Percentiles rank a stretch among this genome's conserved stretches.
Evolutionary conservation across 2,113 vertebrate species (phyloP).

Genomic region (Equus quagga): DNA sequence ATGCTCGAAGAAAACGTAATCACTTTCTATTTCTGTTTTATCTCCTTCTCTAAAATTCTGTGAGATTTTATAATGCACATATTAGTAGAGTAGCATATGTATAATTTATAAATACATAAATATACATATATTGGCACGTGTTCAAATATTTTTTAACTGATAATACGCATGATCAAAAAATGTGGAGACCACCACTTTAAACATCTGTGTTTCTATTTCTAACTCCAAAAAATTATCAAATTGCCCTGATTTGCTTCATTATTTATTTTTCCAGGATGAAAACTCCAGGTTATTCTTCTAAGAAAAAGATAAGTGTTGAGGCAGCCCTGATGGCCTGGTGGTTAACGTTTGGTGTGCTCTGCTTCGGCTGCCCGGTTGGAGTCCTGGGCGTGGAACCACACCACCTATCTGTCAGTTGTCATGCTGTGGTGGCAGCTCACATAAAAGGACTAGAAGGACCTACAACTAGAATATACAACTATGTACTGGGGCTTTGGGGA

Average conservation of each 20-base stretch:
- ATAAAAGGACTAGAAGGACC: too few species aligned
- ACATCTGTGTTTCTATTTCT: background rate
- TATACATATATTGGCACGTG: background rate
- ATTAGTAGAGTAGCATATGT: background rate
- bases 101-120: constrained; percentile 56
- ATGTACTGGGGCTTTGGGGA: too few species aligned
- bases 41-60: background rate
- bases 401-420: too few species aligned
- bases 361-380: too few species aligned
- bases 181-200: background rate
- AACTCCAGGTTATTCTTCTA: background rate
- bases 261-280: constrained; percentile 11
- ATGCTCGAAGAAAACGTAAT: background rate
- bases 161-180: background rate
- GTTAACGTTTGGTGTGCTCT: too few species aligned
- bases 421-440: too few species aligned
- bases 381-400: too few species aligned
- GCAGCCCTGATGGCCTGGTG: too few species aligned
- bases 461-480: too few species aligned
- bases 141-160: constrained; percentile 46
- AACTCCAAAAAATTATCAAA: background rate
- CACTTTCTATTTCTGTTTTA: constrained; percentile 30
- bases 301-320: background rate
- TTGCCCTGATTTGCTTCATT: background rate
- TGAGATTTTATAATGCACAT: constrained; percentile 17